These are phyloP conservation scores for Puntigrus tetrazona DNA, from an alignment of 2,113 vertebrate species.

Conservation along the genomic window DNA sequence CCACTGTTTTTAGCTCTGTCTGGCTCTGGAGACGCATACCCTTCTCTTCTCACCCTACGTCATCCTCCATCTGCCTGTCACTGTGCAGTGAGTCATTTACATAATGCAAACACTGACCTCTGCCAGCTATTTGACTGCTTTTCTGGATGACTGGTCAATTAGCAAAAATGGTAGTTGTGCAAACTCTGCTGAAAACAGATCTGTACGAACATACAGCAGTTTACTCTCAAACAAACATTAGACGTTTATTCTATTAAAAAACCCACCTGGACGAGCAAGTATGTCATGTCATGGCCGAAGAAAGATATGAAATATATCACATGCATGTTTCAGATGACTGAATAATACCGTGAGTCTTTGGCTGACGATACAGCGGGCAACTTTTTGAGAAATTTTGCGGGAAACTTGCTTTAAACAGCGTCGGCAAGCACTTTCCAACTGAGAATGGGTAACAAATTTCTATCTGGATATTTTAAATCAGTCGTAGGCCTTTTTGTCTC, in stretches of 20 bases:
- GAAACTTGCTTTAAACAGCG: too few species aligned
- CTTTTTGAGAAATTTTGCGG: too few species aligned
- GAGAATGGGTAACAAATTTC: too few species aligned
- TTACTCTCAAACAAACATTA: background rate
- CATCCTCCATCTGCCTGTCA: constrained; percentile 12
- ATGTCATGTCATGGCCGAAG: background rate
- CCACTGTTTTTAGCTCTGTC: background rate
- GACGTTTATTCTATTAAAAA: background rate
- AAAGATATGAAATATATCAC: background rate
- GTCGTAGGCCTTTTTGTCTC: too few species aligned
- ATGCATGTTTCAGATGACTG: background rate
- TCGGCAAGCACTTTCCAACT: too few species aligned
- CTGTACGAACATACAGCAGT: background rate
- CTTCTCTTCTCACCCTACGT: background rate
- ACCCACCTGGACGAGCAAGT: too few species aligned
- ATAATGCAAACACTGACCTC: background rate
- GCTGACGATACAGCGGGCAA: too few species aligned
- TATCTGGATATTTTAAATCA: too few species aligned
- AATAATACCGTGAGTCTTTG: background rate
- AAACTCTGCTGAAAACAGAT: background rate
- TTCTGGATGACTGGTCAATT: constrained; percentile 14
- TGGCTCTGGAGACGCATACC: background rate
- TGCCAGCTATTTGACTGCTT: constrained; percentile 3
- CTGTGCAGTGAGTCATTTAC: background rate
- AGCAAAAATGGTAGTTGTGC: background rate